Percentiles rank a stretch among this genome's conserved stretches.
Conservation (phyloP, 2,113 vertebrate species). For the Arizona elegans region DNA sequence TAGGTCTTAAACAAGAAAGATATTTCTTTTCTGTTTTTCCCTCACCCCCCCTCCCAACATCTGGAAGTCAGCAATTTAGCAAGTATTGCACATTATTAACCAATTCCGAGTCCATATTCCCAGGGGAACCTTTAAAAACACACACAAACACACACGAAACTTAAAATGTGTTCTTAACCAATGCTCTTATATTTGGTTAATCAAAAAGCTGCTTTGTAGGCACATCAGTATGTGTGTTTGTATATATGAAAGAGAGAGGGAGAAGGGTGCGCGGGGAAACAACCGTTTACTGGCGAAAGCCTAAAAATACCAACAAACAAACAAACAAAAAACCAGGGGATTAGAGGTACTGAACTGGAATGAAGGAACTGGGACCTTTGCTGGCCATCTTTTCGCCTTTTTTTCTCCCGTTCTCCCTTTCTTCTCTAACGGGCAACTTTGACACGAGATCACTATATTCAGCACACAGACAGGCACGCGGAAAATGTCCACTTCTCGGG, state of each 20-base stretch:
- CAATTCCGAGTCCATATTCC: conserved; percentile 80
- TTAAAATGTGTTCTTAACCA: conserved; percentile 77
- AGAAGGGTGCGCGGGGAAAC: neutral
- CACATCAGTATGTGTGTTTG: conserved; percentile 44
- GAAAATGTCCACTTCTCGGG: neutral
- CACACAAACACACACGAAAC: conserved; percentile 34
- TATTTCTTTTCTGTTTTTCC: conserved; percentile 61
- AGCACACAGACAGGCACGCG: neutral
- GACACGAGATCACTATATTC: neutral
- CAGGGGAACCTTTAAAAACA: conserved; percentile 65
- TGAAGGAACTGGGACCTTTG: neutral
- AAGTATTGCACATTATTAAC: conserved; percentile 85
- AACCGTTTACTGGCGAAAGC: neutral
- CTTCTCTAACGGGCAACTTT: neutral
- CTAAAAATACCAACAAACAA: neutral
- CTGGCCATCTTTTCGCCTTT: neutral
- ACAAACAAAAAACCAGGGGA: neutral
- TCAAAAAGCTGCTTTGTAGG: conserved; percentile 70
- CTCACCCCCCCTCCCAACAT: conserved; percentile 65
- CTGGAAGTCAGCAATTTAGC: conserved; percentile 84
- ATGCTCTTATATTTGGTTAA: conserved; percentile 71
- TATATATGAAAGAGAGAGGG: neutral
- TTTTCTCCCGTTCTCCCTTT: neutral
- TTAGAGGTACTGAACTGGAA: neutral
- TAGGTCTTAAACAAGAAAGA: conserved; percentile 81